Percentiles rank a stretch among this genome's conserved stretches.
phyloP scores from a whole-genome alignment of 2,113 vertebrate genomes.

The Dromaius novaehollandiae region DNA sequence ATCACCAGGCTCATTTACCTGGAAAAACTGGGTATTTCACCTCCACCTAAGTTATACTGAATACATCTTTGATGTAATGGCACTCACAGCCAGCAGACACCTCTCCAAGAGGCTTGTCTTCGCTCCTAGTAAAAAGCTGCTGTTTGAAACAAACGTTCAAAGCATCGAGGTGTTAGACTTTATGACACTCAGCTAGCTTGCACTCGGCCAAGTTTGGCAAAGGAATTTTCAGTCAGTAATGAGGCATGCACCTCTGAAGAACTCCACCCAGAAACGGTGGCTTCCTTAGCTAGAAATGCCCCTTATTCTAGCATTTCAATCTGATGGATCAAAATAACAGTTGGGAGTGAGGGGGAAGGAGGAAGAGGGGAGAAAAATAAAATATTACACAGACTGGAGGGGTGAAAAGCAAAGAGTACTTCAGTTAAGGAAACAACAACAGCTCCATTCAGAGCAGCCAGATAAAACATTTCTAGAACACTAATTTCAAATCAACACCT shows the following conservation, averaged over 20 bases:
- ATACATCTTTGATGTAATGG: background rate
- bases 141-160: accelerated
- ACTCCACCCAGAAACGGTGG: background rate
- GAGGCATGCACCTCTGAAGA: background rate
- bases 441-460: background rate
- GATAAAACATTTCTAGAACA: background rate
- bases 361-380: background rate
- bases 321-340: background rate
- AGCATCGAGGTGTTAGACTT: background rate
- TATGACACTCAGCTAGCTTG: background rate
- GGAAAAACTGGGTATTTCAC: background rate
- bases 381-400: background rate
- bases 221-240: background rate
- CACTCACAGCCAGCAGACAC: background rate
- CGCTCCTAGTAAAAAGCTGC: background rate
- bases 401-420: background rate
- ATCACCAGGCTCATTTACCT: background rate
- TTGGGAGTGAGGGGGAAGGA: background rate
- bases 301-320: background rate
- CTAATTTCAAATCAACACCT: background rate
- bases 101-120: background rate
- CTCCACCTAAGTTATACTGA: background rate
- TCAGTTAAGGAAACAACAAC: background rate
- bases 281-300: background rate
- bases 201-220: background rate